These are phyloP conservation scores for Helarctos malayanus DNA, from an alignment of 2,797 vertebrate species.

Conservation along the genomic window DNA sequence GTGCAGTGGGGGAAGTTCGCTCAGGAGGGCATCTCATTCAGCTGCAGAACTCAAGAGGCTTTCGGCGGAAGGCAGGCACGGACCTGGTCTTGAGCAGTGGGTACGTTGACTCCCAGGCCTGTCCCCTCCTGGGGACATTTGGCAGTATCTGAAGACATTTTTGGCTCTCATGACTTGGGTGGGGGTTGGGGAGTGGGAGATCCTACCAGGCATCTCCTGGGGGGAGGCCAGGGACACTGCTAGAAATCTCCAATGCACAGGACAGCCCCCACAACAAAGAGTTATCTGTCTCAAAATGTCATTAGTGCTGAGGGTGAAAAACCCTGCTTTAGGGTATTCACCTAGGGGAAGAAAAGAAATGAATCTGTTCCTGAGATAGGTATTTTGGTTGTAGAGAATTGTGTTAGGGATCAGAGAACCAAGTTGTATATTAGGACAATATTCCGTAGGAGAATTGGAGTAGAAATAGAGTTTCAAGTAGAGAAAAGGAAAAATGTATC, in stretches of 20 bases:
- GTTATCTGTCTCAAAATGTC: background rate
- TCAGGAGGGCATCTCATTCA: no score
- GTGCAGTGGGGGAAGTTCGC: no score
- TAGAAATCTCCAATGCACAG: accelerated
- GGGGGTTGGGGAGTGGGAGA: background rate
- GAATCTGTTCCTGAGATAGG: background rate
- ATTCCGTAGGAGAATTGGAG: background rate
- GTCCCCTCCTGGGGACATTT: background rate
- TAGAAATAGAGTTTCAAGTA: background rate
- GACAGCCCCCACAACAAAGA: background rate
- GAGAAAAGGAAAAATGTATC: background rate
- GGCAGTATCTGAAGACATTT: background rate
- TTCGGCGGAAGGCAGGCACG: background rate
- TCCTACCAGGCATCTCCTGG: background rate
- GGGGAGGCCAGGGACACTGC: background rate
- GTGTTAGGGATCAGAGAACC: background rate
- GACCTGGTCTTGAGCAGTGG: background rate
- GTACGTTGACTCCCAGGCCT: background rate
- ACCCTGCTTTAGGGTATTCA: background rate
- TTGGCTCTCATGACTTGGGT: background rate
- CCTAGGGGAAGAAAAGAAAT: background rate
- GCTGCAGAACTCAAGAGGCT: background rate
- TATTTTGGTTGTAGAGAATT: background rate
- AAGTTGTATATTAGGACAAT: background rate
- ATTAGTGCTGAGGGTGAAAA: background rate